These are phyloP conservation scores for Agrilus cyanescens DNA, from an alignment of 2,888 invertebrate genomes.

Conservation along the genomic window DNA sequence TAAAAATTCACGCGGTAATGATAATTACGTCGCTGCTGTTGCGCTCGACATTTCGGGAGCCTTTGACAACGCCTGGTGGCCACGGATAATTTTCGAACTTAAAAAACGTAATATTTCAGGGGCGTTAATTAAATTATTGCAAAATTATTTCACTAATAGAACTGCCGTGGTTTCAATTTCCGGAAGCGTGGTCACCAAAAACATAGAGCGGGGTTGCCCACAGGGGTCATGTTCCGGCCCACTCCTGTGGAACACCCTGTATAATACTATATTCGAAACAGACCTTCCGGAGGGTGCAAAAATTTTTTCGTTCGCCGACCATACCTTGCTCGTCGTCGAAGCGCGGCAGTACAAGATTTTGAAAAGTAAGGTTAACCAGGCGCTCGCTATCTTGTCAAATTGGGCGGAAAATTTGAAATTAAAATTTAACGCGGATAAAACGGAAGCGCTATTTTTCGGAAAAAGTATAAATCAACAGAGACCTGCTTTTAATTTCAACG, in stretches of 20 bases:
- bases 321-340: too few relatives aligned
- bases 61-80: constrained; percentile 25
- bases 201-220: constrained; percentile 5
- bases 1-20: constrained; percentile 1
- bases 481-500: constrained; percentile 7
- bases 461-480: constrained; percentile 4
- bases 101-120: background rate
- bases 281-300: too few relatives aligned
- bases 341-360: background rate
- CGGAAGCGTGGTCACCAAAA: background rate
- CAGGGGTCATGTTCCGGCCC: constrained; percentile 12
- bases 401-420: background rate
- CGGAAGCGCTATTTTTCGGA: constrained; percentile 8
- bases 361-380: background rate
- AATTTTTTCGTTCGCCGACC: too few relatives aligned
- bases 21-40: constrained; percentile 9
- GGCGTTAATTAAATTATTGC: background rate
- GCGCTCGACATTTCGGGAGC: constrained; percentile 16
- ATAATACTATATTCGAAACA: too few relatives aligned
- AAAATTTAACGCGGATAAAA: constrained; percentile 7
- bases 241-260: too few relatives aligned
- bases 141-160: constrained; percentile 2
- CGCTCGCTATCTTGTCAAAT: background rate
- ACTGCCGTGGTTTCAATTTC: constrained; percentile 1
- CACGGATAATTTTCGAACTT: too few relatives aligned